A percentile compares a stretch with the other conserved stretches of the same genome.
phyloP scores from a whole-genome alignment of 2,888 invertebrate species.

The Drosophila mulleri region DNA sequence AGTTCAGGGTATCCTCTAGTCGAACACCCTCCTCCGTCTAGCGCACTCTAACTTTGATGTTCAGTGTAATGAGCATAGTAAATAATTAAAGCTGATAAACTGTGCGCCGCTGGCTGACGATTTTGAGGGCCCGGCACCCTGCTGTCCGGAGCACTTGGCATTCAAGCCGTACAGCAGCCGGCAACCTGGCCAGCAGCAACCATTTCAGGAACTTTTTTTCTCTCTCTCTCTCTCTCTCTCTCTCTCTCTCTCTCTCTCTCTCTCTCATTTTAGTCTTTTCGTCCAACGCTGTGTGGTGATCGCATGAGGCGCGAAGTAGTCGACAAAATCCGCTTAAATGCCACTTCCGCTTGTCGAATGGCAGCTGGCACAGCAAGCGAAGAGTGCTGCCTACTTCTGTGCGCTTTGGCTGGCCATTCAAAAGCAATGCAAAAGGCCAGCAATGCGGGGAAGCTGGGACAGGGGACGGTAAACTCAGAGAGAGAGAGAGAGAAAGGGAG shows the following conservation, averaged over 20 bases:
- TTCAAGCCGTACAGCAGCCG: slow-evolving; percentile 8
- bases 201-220: slow-evolving; percentile 12
- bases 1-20: neutral
- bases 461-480: no score
- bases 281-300: slow-evolving; percentile 21
- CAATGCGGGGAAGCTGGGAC: neutral
- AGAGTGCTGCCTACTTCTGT: slow-evolving; percentile 43
- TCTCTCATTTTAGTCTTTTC: slow-evolving; percentile 10
- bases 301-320: slow-evolving; percentile 48
- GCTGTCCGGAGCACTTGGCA: slow-evolving; percentile 46
- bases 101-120: slow-evolving; percentile 12
- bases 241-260: neutral
- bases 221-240: neutral
- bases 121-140: slow-evolving; percentile 12
- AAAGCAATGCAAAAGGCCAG: slow-evolving; percentile 20
- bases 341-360: slow-evolving; percentile 62
- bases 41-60: neutral
- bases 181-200: slow-evolving; percentile 5
- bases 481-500: no score
- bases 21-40: neutral
- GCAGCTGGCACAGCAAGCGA: slow-evolving; percentile 14
- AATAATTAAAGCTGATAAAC: slow-evolving; percentile 16
- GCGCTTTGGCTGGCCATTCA: slow-evolving; percentile 43
- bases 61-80: neutral
- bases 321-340: slow-evolving; percentile 73